Evolutionary conservation across 2,888 invertebrate species (phyloP).

Genomic region (Meandrusa payeni): DNA sequence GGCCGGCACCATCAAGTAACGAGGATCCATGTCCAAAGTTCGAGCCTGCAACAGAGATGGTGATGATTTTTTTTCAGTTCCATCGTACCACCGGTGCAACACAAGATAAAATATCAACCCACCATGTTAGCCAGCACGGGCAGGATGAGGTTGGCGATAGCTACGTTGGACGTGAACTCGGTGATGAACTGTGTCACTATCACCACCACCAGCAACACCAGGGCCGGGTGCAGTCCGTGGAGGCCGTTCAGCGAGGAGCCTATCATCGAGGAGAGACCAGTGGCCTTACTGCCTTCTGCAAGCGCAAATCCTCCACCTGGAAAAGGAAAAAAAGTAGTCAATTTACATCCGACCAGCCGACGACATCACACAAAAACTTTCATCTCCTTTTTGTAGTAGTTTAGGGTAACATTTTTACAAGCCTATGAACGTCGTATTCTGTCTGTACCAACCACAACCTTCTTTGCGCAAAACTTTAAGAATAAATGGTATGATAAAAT

Average conservation of each 20-base stretch:
- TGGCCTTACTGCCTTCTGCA: constrained; percentile 90
- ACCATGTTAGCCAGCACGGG: constrained; percentile 91
- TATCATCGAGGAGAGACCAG: constrained; percentile 88
- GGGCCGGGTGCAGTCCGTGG: constrained; percentile 80
- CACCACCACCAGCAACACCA: constrained; percentile 88
- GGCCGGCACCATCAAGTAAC: constrained; percentile 94
- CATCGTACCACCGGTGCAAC: no score
- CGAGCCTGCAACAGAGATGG: no score
- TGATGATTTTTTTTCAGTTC: no score
- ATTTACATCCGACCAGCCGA: no score
- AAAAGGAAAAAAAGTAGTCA: no score
- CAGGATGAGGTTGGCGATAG: constrained; percentile 92
- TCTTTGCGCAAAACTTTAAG: no score
- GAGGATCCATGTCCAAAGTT: constrained; percentile 87
- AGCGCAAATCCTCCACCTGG: constrained; percentile 94
- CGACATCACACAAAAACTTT: no score
- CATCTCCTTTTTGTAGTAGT: no score
- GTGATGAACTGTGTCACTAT: constrained; percentile 90
- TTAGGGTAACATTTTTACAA: no score
- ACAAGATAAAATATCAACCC: neutral
- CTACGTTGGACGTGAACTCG: constrained; percentile 95
- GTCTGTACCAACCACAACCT: no score
- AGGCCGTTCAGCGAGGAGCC: constrained; percentile 86
- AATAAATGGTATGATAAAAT: no score
- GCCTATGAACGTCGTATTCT: no score